phyloP scores from a whole-genome alignment of 2,113 vertebrate genomes.

The Passer montanus region DNA sequence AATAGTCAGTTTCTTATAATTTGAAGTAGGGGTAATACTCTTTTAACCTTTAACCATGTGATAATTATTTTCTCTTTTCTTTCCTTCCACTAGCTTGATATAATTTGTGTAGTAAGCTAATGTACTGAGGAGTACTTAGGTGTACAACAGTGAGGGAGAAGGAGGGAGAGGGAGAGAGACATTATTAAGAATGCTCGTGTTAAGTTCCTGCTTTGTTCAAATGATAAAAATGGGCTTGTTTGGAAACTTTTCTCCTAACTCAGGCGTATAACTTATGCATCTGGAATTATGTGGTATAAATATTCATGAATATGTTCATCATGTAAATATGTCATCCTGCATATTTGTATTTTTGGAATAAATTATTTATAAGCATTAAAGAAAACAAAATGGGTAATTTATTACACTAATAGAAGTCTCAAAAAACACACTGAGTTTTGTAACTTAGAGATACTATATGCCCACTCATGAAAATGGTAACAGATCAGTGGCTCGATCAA shows the following conservation, averaged over 20 bases:
- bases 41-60: background rate
- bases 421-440: background rate
- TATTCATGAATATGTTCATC: background rate
- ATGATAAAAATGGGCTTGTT: background rate
- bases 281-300: background rate
- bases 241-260: background rate
- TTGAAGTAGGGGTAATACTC: fast-evolving
- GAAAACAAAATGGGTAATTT: background rate
- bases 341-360: background rate
- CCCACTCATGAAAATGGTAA: background rate
- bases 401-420: background rate
- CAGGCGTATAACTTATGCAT: background rate
- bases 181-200: background rate
- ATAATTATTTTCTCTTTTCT: background rate
- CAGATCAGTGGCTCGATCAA: background rate
- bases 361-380: background rate
- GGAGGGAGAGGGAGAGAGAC: background rate
- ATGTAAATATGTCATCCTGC: background rate
- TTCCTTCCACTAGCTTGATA: background rate
- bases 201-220: background rate
- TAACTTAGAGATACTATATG: background rate
- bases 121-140: background rate
- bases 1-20: background rate
- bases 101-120: background rate
- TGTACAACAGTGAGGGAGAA: background rate